Conservation (phyloP, 53 echinoderm and acorn worm species). For the Echinarachnius parma region DNA sequence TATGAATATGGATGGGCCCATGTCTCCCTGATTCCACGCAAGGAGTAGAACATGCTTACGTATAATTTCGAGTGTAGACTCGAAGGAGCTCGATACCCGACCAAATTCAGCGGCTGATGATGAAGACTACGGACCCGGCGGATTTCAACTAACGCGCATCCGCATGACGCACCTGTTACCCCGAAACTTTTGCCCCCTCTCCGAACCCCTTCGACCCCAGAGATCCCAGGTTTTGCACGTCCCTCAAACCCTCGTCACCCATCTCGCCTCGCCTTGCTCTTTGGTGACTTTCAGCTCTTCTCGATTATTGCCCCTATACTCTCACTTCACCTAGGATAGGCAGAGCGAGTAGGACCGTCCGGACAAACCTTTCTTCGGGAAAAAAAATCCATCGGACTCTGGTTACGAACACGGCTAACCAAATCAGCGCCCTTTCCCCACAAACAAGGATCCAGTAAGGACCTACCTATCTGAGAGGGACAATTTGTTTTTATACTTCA, state of each 20-base stretch:
- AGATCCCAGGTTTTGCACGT: neutral
- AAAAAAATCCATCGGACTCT: too few relatives aligned
- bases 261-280: too few relatives aligned
- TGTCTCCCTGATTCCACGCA: too few relatives aligned
- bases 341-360: constrained; percentile 8
- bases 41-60: too few relatives aligned
- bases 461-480: neutral
- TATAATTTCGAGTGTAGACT: too few relatives aligned
- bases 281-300: neutral
- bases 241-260: neutral
- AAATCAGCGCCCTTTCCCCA: too few relatives aligned
- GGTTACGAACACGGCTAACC: too few relatives aligned
- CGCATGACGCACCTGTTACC: constrained; percentile 34
- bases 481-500: neutral
- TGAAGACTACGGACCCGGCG: constrained; percentile 4
- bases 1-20: too few relatives aligned
- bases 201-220: constrained; percentile 3
- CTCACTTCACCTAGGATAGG: constrained; percentile 25
- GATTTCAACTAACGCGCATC: constrained; percentile 22
- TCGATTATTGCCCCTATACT: neutral
- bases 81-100: too few relatives aligned
- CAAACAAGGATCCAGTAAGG: neutral
- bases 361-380: too few relatives aligned
- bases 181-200: neutral
- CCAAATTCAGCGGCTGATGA: neutral